A percentile compares a stretch with the other conserved stretches of the same genome.
Evolutionary conservation across 1,140 invertebrate genomes (phyloP).

Genomic region (Anoplophora glabripennis): DNA sequence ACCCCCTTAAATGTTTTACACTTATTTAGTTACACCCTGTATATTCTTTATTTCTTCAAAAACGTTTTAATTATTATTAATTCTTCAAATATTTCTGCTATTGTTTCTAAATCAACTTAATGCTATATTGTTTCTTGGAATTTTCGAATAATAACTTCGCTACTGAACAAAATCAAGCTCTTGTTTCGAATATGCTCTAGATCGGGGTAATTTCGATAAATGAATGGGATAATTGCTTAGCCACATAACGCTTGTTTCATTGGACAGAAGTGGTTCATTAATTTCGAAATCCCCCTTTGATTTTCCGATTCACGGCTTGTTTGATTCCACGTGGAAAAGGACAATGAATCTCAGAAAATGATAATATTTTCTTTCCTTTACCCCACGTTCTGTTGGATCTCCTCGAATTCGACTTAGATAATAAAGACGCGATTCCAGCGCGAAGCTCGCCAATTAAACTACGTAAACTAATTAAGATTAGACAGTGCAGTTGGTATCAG

Average conservation of each 20-base stretch:
- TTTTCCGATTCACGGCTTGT: too few relatives aligned
- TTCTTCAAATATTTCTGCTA: too few relatives aligned
- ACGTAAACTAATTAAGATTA: slow-evolving; percentile 6
- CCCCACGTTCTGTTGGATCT: slow-evolving; percentile 52
- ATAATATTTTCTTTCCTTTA: not conserved
- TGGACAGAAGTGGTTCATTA: not conserved
- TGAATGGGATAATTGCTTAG: not conserved
- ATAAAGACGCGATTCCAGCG: slow-evolving; percentile 46
- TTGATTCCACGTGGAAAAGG: too few relatives aligned
- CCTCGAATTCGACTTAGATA: slow-evolving; percentile 56
- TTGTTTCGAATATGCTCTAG: not conserved
- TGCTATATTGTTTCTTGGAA: too few relatives aligned
- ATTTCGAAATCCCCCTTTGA: not conserved
- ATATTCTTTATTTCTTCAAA: too few relatives aligned
- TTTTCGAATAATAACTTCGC: not conserved
- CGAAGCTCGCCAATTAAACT: slow-evolving; percentile 2
- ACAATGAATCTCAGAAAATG: too few relatives aligned
- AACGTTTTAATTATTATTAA: too few relatives aligned
- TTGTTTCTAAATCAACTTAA: too few relatives aligned
- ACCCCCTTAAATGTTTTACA: too few relatives aligned
- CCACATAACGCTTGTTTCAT: not conserved
- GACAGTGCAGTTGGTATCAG: slow-evolving; percentile 30
- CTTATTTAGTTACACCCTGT: too few relatives aligned
- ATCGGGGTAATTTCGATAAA: not conserved
- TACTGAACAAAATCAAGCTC: not conserved